Base-by-base conservation (phyloP, 2,113 vertebrate species). In the Neopipo cinnamomea region DNA sequence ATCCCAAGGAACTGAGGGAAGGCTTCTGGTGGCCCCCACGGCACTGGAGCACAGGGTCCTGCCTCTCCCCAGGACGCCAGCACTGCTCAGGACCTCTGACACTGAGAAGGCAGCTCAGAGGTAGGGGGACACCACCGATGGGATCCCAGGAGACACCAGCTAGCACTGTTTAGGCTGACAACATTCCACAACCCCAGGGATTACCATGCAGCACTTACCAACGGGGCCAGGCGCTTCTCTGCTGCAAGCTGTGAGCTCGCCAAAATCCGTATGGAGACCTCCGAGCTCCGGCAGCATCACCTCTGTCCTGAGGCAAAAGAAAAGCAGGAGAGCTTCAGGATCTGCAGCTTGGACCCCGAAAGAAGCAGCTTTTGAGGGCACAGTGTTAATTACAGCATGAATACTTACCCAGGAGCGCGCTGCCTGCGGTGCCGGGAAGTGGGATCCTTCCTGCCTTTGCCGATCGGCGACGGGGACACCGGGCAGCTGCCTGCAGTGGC, bases 191-290 rank as follows among this genome's bases (percentile, higher is more conserved):
- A 55, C 46, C 46, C 72, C 77, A 33, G 39, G 73, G 65, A 71
- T 3, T 67, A 58, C 87, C 74, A 35, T 3, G 37, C 46, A 93
- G 66, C 52, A 94, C 96, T 96, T 88, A 97, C 96, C 96, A 50
- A 25, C 0, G 4, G 44, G 63, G 52, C 17, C 39, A 28, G 55
- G 49, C 9, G 28, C 14, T 91, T 39, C 86, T 81, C 33, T 59
- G 39, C 65, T 52, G 49, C 88, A 35, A 65, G 50, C 66, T n/a
- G 74, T 35, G 78, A 88, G 46, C 91, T 85, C 6, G 4, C 55
- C 1, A 5, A 85, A 68, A 91, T n/a, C 53, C 8, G 1, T 2
- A 33, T 0, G 7, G 81, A 90, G 86, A 68, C 62, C 35, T 80
- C 86, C 1, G 55, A 92, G 75, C 49, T 73, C 85, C 1, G 0